Conservation (phyloP, 2,113 vertebrate genomes). For the Rhea americana region DNA sequence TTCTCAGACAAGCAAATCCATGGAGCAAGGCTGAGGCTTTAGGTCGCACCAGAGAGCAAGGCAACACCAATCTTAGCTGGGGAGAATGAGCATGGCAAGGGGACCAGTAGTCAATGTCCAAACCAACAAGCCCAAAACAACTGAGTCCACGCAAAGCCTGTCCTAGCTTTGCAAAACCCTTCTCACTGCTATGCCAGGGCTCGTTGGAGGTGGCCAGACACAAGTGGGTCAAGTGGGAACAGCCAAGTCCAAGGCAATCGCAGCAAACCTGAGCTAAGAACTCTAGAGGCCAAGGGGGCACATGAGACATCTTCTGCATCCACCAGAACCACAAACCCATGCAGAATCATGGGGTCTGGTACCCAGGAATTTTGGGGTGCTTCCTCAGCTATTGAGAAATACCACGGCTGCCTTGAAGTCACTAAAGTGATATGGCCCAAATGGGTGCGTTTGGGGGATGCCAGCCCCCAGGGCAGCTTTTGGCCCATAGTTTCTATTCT, state of each 20-base stretch:
- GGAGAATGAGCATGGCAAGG: neutral
- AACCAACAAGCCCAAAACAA: too few relatives aligned
- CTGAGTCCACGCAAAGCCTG: too few relatives aligned
- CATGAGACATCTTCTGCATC: neutral
- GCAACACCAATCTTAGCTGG: fast-evolving
- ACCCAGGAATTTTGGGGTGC: neutral
- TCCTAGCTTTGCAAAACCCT: neutral
- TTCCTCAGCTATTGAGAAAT: neutral
- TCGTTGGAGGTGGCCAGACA: neutral
- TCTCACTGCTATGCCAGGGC: too few relatives aligned
- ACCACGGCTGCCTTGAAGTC: fast-evolving
- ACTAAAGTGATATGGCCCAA: fast-evolving
- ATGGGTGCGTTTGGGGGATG: neutral
- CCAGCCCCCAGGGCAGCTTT: neutral
- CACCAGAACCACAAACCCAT: neutral
- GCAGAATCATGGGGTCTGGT: too few relatives aligned
- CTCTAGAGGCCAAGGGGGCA: fast-evolving
- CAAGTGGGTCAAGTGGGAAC: neutral
- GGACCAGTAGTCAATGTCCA: fast-evolving
- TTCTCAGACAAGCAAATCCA: too few relatives aligned
- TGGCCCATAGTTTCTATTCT: neutral
- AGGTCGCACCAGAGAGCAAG: neutral
- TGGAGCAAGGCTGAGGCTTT: neutral
- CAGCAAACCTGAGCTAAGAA: neutral
- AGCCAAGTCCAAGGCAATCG: too few relatives aligned